A percentile compares a stretch with the other conserved stretches of the same genome.
Conservation (phyloP, 1,140 invertebrate species). For the Drosophila micromelanica region DNA sequence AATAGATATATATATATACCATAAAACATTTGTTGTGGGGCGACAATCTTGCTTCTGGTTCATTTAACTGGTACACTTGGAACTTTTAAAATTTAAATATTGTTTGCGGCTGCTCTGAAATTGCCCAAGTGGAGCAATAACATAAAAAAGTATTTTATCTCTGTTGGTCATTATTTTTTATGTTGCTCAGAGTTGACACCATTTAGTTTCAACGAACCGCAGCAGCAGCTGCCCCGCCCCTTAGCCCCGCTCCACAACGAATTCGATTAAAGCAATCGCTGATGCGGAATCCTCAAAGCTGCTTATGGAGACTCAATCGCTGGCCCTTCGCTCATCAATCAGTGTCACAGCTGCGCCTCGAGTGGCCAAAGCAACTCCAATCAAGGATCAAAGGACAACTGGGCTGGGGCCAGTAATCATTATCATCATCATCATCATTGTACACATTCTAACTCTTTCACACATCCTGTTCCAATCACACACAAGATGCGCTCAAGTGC, state of each 20-base stretch:
- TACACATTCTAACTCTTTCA: conserved; percentile 42
- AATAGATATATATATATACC: not conserved
- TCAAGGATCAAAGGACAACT: conserved; percentile 74
- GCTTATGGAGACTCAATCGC: conserved; percentile 23
- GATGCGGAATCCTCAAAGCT: conserved; percentile 63
- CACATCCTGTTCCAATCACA: conserved; percentile 64
- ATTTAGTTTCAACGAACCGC: conserved; percentile 51
- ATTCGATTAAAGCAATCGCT: conserved; percentile 74
- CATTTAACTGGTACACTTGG: conserved; percentile 74
- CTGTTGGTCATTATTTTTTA: conserved; percentile 74
- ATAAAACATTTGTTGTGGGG: conserved; percentile 28
- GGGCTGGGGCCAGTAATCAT: conserved; percentile 17
- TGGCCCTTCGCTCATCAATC: conserved; percentile 53
- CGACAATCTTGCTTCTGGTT: conserved; percentile 82
- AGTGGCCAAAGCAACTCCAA: conserved; percentile 55
- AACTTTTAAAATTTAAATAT: conserved; percentile 81
- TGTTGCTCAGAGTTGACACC: conserved; percentile 66
- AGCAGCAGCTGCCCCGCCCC: conserved; percentile 12
- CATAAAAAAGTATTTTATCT: conserved; percentile 78
- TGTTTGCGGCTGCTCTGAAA: conserved; percentile 62
- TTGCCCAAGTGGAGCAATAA: conserved; percentile 67
- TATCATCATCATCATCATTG: conserved; percentile 8
- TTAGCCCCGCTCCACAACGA: not conserved
- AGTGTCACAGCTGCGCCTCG: conserved; percentile 55
- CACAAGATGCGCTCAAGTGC: conserved; percentile 68